Percentiles rank a stretch among this genome's conserved stretches.
These are phyloP conservation scores for Dysidea cf. avara DNA, from an alignment of 37 sponge, comb jelly and placozoan species.

Conservation along the genomic window DNA sequence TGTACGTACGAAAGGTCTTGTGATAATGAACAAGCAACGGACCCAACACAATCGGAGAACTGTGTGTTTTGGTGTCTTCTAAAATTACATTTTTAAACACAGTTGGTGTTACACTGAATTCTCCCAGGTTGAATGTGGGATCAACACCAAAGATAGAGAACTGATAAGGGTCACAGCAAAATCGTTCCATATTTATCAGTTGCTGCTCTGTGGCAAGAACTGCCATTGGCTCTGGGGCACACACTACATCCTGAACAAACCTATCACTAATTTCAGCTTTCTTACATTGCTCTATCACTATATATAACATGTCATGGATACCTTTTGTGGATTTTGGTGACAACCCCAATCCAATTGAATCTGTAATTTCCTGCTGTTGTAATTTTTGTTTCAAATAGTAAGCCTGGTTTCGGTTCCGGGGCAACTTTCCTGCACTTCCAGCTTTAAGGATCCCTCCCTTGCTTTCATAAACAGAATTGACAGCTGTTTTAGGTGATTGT, in stretches of 20 bases:
- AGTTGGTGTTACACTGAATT: conserved; percentile 21
- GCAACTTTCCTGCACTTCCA: conserved; percentile 12
- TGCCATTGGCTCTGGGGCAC: conserved; percentile 12
- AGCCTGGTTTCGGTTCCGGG: conserved; percentile 18
- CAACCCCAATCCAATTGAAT: too few species aligned
- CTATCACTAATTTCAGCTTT: background rate
- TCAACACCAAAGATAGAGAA: background rate
- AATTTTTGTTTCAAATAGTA: conserved; percentile 19
- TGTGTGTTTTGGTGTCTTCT: too few species aligned
- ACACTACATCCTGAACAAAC: background rate
- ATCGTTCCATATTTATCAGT: conserved; percentile 4
- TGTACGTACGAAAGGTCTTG: conserved; percentile 19
- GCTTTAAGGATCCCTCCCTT: conserved; percentile 23
- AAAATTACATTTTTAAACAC: background rate
- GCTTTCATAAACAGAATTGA: conserved; percentile 4
- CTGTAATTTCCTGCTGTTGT: too few species aligned
- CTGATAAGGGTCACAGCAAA: too few species aligned
- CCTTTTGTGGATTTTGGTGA: too few species aligned
- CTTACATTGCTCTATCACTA: too few species aligned
- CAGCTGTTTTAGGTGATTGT: conserved; percentile 18
- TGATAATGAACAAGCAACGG: conserved; percentile 6
- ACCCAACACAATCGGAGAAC: background rate
- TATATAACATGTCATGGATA: too few species aligned
- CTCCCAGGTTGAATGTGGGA: background rate
- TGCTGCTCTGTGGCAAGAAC: conserved; percentile 1